These are phyloP conservation scores for Glaucopsyche alexis DNA, from an alignment of 2,888 invertebrate genomes.

Conservation along the genomic window DNA sequence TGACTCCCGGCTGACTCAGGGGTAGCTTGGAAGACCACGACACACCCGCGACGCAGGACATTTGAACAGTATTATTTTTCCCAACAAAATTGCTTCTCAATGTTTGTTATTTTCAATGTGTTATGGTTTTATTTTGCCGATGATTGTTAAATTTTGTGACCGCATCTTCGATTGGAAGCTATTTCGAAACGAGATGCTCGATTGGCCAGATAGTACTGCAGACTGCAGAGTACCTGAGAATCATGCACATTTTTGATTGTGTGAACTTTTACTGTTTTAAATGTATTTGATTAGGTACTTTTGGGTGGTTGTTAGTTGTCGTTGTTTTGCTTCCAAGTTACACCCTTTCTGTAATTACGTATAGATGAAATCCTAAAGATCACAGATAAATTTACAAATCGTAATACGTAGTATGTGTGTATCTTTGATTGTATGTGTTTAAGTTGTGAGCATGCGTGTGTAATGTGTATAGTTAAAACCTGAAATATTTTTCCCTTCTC, in stretches of 20 bases:
- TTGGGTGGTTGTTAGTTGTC: constrained; percentile 75
- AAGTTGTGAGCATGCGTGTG: constrained; percentile 65
- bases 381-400: constrained; percentile 78
- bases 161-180: constrained; percentile 57
- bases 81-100: constrained; percentile 75
- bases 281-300: constrained; percentile 54
- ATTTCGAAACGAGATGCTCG: constrained; percentile 63
- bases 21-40: constrained; percentile 75
- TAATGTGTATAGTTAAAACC: constrained; percentile 30
- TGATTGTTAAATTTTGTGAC: constrained; percentile 46
- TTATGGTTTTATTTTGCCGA: constrained; percentile 47
- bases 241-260: constrained; percentile 67
- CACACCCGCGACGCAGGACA: constrained; percentile 76
- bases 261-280: constrained; percentile 65
- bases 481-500: constrained; percentile 6
- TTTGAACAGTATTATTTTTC: constrained; percentile 68
- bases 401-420: constrained; percentile 52
- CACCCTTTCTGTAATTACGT: constrained; percentile 63
- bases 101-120: constrained; percentile 69
- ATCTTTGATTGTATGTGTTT: constrained; percentile 63
- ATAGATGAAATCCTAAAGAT: constrained; percentile 48
- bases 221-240: constrained; percentile 54
- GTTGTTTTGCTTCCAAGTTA: constrained; percentile 78
- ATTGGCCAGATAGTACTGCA: constrained; percentile 54
- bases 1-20: constrained; percentile 69